Evolutionary conservation across 2,113 vertebrate genomes (phyloP).

Genomic region (Zeus faber): DNA sequence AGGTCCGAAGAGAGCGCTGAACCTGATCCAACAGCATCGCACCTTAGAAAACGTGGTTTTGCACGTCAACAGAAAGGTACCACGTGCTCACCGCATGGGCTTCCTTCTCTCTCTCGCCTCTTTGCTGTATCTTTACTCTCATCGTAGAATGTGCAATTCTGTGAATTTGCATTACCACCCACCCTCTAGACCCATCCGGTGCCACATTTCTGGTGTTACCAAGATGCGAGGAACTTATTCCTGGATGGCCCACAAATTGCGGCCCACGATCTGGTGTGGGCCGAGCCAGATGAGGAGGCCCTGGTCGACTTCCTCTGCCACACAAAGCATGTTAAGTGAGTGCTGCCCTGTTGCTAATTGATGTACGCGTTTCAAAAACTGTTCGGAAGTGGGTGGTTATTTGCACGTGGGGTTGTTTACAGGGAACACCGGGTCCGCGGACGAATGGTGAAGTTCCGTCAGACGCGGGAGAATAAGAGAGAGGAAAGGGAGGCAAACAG

Average conservation of each 20-base stretch:
- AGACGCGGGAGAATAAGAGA: slow-evolving; percentile 33
- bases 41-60: slow-evolving; percentile 74
- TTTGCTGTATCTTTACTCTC: too few species aligned
- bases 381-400: background rate
- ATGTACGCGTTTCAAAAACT: too few species aligned
- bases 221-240: slow-evolving; percentile 74
- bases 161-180: background rate
- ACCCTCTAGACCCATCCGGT: slow-evolving; percentile 64
- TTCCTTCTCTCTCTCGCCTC: too few species aligned
- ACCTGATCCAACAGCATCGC: slow-evolving; percentile 72
- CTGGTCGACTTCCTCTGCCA: slow-evolving; percentile 72
- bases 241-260: slow-evolving; percentile 39
- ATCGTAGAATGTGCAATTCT: too few species aligned
- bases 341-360: background rate
- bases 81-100: background rate
- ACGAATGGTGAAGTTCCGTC: slow-evolving; percentile 67
- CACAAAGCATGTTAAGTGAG: slow-evolving; percentile 63
- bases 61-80: slow-evolving; percentile 71
- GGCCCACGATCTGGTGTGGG: slow-evolving; percentile 63
- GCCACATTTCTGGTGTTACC: slow-evolving; percentile 70
- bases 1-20: slow-evolving; percentile 76
- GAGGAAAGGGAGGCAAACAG: slow-evolving; percentile 52
- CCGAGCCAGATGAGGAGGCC: slow-evolving; percentile 71
- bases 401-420: background rate
- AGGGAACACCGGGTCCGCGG: slow-evolving; percentile 65